Percentiles rank a stretch among this genome's conserved stretches.
Evolutionary conservation across 2,797 vertebrate species (phyloP).

Genomic region (Meda fulgida): DNA sequence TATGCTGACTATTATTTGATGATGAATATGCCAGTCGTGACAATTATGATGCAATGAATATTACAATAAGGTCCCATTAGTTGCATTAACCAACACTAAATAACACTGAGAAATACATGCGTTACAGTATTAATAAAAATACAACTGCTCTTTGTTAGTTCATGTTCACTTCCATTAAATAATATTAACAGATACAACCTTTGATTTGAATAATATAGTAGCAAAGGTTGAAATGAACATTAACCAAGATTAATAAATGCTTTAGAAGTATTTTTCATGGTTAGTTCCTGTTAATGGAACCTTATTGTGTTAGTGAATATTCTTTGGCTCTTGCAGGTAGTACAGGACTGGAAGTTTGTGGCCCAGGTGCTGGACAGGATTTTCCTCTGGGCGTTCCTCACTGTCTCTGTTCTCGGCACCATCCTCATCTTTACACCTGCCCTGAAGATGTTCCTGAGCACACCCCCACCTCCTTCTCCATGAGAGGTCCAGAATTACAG

Average conservation of each 20-base stretch:
- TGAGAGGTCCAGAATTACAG: not conserved
- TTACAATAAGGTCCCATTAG: not conserved
- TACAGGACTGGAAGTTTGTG: slow-evolving; percentile 97
- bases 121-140: not conserved
- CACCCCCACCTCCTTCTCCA: slow-evolving; percentile 64
- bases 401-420: slow-evolving; percentile 86
- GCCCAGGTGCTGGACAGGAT: slow-evolving; percentile 96
- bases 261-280: not conserved
- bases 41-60: not conserved
- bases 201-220: not conserved
- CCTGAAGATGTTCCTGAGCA: slow-evolving; percentile 84
- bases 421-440: slow-evolving; percentile 95
- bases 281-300: not conserved
- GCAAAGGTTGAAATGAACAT: not conserved
- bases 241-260: not conserved
- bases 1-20: not conserved
- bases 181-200: not conserved
- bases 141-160: not conserved
- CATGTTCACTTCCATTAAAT: not conserved
- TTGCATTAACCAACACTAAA: not conserved
- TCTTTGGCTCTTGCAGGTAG: slow-evolving; percentile 79
- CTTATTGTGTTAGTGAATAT: not conserved
- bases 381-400: slow-evolving; percentile 94
- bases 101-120: not conserved
- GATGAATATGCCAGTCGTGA: not conserved